phyloP scores from a whole-genome alignment of 2,888 invertebrate genomes.

The Aporophyla nigra region DNA sequence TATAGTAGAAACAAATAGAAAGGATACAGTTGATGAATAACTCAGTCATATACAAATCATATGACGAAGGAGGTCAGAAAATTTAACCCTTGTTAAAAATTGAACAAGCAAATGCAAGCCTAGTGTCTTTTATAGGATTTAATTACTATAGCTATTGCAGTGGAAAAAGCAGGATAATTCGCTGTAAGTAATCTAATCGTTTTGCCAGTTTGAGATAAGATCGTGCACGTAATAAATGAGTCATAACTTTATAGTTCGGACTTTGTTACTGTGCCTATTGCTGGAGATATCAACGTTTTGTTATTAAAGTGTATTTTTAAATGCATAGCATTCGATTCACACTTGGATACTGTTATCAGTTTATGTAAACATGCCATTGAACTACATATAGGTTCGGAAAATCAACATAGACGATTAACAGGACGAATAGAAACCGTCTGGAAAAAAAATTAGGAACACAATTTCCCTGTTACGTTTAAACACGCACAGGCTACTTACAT shows the following conservation, averaged over 20 bases:
- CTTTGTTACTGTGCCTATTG: constrained; percentile 36
- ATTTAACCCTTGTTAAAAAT: constrained; percentile 3
- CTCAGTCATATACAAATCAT: constrained; percentile 1
- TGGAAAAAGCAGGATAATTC: constrained; percentile 12
- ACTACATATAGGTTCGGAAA: constrained; percentile 27
- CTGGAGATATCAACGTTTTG: constrained; percentile 33
- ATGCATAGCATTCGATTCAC: constrained; percentile 13
- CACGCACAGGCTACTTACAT: constrained; percentile 32
- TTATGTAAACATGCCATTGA: constrained; percentile 42
- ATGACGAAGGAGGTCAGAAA: constrained; percentile 1
- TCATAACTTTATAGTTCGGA: constrained; percentile 43
- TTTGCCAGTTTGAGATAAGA: constrained; percentile 41
- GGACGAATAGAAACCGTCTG: background rate
- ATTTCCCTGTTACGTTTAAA: constrained; percentile 31
- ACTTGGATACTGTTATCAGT: constrained; percentile 41
- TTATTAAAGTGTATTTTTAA: constrained; percentile 32
- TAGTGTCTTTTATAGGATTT: constrained; percentile 11
- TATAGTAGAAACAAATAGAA: background rate
- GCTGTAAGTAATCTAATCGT: constrained; percentile 38
- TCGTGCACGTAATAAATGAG: constrained; percentile 15
- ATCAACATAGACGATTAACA: constrained; percentile 4
- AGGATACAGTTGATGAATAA: background rate
- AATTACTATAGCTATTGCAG: background rate
- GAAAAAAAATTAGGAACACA: constrained; percentile 2
- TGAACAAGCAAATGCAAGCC: background rate